Percentiles rank a stretch among this genome's conserved stretches.
Evolutionary conservation across 2,797 vertebrate genomes (phyloP).

Genomic region (Prunella strophiata): DNA sequence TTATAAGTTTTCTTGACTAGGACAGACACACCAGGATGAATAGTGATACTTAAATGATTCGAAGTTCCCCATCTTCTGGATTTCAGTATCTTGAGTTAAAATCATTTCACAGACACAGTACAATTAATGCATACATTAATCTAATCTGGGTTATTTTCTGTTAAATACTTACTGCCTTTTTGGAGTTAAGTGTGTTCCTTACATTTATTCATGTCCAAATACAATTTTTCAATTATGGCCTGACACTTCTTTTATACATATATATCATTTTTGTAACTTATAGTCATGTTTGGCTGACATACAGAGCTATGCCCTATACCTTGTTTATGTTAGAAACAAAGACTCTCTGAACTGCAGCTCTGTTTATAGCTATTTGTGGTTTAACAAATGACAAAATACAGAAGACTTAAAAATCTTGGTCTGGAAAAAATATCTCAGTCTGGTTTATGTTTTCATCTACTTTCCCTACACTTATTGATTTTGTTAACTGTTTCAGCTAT

Average conservation of each 20-base stretch:
- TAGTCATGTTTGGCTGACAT: slow-evolving; percentile 63
- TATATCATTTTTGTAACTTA: slow-evolving; percentile 68
- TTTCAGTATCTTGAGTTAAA: slow-evolving; percentile 29
- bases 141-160: slow-evolving; percentile 20
- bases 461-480: slow-evolving; percentile 66
- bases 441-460: slow-evolving; percentile 75
- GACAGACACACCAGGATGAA: background rate
- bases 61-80: background rate
- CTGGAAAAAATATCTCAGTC: slow-evolving; percentile 73
- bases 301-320: slow-evolving; percentile 61
- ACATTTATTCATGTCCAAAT: slow-evolving; percentile 52
- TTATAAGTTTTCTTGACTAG: background rate
- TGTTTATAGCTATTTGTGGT: slow-evolving; percentile 73
- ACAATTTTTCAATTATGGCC: slow-evolving; percentile 66
- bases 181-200: slow-evolving; percentile 39
- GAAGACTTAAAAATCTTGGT: slow-evolving; percentile 76
- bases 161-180: slow-evolving; percentile 18
- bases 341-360: slow-evolving; percentile 65
- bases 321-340: slow-evolving; percentile 79
- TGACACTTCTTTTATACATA: slow-evolving; percentile 74
- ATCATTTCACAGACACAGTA: slow-evolving; percentile 16
- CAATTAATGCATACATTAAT: background rate
- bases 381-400: slow-evolving; percentile 81
- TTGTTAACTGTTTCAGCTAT: slow-evolving; percentile 70
- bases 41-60: background rate